Conservation (phyloP, 37 sponge, comb jelly and placozoan genomes). For the Dysidea cf. avara region DNA sequence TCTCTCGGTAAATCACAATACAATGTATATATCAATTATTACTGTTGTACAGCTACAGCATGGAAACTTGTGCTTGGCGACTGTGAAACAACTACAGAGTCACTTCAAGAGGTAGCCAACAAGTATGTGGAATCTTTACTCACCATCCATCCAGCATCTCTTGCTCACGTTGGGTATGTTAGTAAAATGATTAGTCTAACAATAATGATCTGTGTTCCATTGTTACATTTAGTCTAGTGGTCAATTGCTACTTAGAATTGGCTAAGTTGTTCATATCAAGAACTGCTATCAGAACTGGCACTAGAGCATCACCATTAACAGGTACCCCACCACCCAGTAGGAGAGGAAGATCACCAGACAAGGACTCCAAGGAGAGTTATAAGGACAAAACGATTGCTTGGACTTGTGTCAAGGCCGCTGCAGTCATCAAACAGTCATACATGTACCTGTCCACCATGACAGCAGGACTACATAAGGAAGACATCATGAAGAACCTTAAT, state of each 20-base stretch:
- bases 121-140: no score
- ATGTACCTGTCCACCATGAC: slow-evolving; percentile 12
- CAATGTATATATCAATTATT: no score
- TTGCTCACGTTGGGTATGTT: no score
- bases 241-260: slow-evolving; percentile 5
- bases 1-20: no score
- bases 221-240: slow-evolving; percentile 10
- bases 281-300: neutral
- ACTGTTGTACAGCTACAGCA: no score
- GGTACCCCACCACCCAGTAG: neutral
- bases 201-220: neutral
- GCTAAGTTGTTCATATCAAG: slow-evolving; percentile 4
- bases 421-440: neutral
- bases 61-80: no score
- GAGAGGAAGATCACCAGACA: slow-evolving; percentile 2
- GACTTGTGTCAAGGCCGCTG: slow-evolving; percentile 39
- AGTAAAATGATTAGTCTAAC: slow-evolving; percentile 4
- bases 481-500: slow-evolving; percentile 5
- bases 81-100: no score
- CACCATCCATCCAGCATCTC: no score
- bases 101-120: no score
- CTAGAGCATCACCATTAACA: neutral
- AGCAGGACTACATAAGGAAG: slow-evolving; percentile 19
- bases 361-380: slow-evolving; percentile 15
- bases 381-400: slow-evolving; percentile 30